phyloP scores from a whole-genome alignment of 2,113 vertebrate genomes.

The Calyptommatus sinebrachiatus region DNA sequence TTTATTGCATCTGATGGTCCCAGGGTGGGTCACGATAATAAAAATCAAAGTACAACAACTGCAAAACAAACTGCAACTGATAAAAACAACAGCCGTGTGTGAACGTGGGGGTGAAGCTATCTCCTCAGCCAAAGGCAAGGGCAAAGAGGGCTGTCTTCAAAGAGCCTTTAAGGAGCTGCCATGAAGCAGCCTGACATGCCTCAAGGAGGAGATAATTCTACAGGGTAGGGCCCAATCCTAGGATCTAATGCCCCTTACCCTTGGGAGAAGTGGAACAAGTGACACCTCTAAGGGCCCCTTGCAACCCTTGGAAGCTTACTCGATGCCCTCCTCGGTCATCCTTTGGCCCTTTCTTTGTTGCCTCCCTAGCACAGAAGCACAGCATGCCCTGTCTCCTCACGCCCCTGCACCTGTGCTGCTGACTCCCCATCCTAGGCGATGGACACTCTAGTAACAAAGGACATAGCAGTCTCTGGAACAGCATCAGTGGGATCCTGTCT shows the following conservation, averaged over 20 bases:
- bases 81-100: too few species aligned
- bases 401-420: too few species aligned
- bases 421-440: not conserved
- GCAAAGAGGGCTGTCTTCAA: not conserved
- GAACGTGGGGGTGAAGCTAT: not conserved
- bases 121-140: too few species aligned
- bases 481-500: not conserved
- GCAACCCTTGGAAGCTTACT: not conserved
- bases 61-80: too few species aligned
- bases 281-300: not conserved
- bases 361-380: not conserved
- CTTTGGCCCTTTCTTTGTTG: not conserved
- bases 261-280: too few species aligned
- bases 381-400: not conserved
- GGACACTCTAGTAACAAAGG: not conserved
- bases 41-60: too few species aligned
- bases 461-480: too few species aligned
- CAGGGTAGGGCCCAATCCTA: not conserved
- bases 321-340: not conserved
- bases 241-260: too few species aligned
- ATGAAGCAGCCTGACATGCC: not conserved
- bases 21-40: too few species aligned
- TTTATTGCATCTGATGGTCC: too few species aligned
- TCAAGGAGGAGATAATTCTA: not conserved
- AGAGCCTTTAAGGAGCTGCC: not conserved